Conservation (phyloP, 2,797 vertebrate genomes). For the Sebastes nivosus region DNA sequence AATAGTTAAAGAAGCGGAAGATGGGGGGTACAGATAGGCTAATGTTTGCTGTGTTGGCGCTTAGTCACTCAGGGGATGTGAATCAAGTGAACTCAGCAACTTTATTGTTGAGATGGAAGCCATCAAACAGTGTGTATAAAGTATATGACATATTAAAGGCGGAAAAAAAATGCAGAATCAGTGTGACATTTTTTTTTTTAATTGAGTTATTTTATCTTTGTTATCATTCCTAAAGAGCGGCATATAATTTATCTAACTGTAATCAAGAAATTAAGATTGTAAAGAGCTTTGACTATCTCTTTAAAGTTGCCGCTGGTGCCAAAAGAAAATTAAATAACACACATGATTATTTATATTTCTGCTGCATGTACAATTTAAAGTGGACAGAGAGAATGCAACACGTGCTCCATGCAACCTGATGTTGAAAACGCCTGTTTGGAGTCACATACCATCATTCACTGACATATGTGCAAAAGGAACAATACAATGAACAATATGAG, state of each 20-base stretch:
- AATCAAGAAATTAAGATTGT: background rate
- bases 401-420: background rate
- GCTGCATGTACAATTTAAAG: background rate
- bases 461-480: slow-evolving; percentile 8
- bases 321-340: background rate
- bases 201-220: background rate
- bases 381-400: background rate
- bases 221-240: background rate
- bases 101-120: slow-evolving; percentile 4
- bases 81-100: slow-evolving; percentile 15
- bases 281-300: slow-evolving; percentile 11
- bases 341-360: background rate
- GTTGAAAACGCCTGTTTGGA: background rate
- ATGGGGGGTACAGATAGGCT: background rate
- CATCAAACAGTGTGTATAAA: background rate
- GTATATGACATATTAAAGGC: background rate
- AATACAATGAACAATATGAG: slow-evolving; percentile 27
- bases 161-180: background rate
- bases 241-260: background rate
- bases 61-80: slow-evolving; percentile 25
- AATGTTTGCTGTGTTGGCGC: slow-evolving; percentile 29
- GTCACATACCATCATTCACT: slow-evolving; percentile 15
- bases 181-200: background rate
- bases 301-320: background rate
- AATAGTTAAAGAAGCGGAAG: slow-evolving; percentile 33